Evolutionary conservation across 2,888 invertebrate species (phyloP).

Genomic region (Eustalomyia histrio): DNA sequence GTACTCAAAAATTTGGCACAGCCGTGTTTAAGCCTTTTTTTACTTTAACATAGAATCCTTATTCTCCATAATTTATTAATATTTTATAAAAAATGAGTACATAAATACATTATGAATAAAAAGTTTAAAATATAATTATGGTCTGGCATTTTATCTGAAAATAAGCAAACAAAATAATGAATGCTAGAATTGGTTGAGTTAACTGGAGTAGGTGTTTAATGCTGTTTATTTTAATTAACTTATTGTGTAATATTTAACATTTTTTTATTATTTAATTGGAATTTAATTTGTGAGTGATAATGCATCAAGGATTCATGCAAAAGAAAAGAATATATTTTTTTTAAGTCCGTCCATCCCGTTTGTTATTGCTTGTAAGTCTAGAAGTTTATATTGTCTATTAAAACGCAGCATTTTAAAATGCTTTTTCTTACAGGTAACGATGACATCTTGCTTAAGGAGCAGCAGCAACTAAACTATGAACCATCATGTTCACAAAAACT

Average conservation of each 20-base stretch:
- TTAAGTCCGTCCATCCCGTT: conserved; percentile 65
- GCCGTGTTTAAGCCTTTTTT: no score
- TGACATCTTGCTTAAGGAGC: conserved; percentile 66
- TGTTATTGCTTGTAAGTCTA: conserved; percentile 76
- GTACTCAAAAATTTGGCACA: no score
- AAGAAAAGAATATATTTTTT: conserved; percentile 27
- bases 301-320: conserved; percentile 35
- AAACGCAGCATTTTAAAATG: conserved; percentile 76
- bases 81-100: no score
- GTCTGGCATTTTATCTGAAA: no score
- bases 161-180: no score
- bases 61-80: no score
- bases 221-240: no score
- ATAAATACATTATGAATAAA: no score
- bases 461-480: conserved; percentile 71
- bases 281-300: not conserved
- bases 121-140: no score
- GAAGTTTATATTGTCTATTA: conserved; percentile 72
- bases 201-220: no score
- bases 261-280: not conserved
- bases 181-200: no score
- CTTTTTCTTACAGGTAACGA: conserved; percentile 75
- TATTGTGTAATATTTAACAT: not conserved
- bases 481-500: conserved; percentile 68
- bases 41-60: no score